These are phyloP conservation scores for Dicrurus megarhynchus DNA, from an alignment of 2,113 vertebrate species.

Conservation along the genomic window DNA sequence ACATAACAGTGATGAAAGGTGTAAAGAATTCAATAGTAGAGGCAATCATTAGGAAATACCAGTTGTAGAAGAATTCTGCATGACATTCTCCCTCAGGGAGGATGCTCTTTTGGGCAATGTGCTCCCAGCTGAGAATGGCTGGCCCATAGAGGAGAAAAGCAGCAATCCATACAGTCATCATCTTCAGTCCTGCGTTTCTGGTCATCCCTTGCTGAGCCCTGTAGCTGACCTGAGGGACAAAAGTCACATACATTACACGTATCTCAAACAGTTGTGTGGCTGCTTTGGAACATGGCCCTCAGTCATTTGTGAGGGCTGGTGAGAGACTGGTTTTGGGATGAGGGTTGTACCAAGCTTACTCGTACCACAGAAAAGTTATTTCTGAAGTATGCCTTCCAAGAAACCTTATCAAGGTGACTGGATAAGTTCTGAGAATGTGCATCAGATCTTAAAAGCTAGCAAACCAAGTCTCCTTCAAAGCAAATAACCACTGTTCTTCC, in stretches of 20 bases:
- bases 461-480: neutral
- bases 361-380: neutral
- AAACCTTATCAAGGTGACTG: neutral
- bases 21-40: slow-evolving; percentile 79
- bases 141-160: slow-evolving; percentile 77
- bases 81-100: slow-evolving; percentile 71
- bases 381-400: neutral
- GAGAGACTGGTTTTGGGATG: neutral
- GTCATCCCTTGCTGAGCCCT: slow-evolving; percentile 75
- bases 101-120: slow-evolving; percentile 69
- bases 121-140: slow-evolving; percentile 77
- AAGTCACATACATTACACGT: neutral
- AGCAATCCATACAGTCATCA: slow-evolving; percentile 72
- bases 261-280: neutral
- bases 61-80: slow-evolving; percentile 80
- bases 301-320: neutral
- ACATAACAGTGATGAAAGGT: slow-evolving; percentile 74
- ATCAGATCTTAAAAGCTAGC: neutral
- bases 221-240: slow-evolving; percentile 70
- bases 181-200: slow-evolving; percentile 69
- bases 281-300: neutral
- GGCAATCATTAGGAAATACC: slow-evolving; percentile 78
- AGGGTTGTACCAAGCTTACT: neutral
- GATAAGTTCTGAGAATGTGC: neutral
- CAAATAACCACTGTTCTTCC: neutral